Evolutionary conservation across 2,113 vertebrate species (phyloP), one percentile per base, ranked within the genome.

Genomic region (Carlito syrichta): DNA sequence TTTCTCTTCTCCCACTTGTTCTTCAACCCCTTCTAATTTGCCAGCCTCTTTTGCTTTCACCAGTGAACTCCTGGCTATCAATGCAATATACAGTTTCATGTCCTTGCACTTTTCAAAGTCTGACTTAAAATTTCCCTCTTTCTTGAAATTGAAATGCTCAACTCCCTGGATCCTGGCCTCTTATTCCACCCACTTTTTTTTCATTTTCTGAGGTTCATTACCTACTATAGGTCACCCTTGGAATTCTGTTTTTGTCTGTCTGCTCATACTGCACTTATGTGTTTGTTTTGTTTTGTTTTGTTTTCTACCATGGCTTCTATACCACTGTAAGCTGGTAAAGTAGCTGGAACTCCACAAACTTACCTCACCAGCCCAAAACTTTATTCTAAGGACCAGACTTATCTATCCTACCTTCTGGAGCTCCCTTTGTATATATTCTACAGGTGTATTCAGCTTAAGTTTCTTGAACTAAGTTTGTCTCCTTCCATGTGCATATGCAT

Each of bases 91-190:
- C 40, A 69, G 32, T 60, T 94, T 84, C 38, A 48, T 45, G 23
- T 91, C 83, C 20, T 40, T 71, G 48, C 11, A 83, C 20, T 93
- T 93, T 91, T 73, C 30, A 62, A 82, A 90, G 35, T 78, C 93
- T 89, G 69, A 81, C 66, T 81, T 78, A 84, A 87, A 40, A 77
- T 94, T 91, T 91, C 43, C 52, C 17, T 86, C 30, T 84, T 81
- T 54, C 13, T 78, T 48, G 7, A 92, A 94, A 63, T 78, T 48
- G 7, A 92, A 94, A 63, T 74, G 71, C 19, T 58, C 25, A 19
- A 43, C 62, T 93, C 35, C 62, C 50, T 93, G 38, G 4, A 2
- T 81, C 89, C 81, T 60, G 48, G 23, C 40, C 35, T 71, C 54
- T 73, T 89, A 30, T 83, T 79, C n/a, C 77, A 7, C 69, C n/a